These are phyloP conservation scores for Dichetophora obliterata DNA, from an alignment of 2,888 invertebrate genomes.

Conservation along the genomic window DNA sequence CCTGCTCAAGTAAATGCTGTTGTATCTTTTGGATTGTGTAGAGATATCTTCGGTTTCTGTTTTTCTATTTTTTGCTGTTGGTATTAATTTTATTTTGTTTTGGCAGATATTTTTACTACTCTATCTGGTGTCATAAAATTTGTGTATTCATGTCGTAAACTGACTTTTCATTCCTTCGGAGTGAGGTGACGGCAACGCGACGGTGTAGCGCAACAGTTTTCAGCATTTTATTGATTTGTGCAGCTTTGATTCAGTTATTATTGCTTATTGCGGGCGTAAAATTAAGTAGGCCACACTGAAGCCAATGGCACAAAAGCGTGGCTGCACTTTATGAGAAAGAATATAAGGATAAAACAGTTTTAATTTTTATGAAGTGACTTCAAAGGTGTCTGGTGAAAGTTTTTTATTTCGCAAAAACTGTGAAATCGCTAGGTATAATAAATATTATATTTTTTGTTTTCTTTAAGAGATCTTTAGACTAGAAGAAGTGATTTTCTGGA, in stretches of 20 bases:
- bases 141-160: slow-evolving; percentile 11
- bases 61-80: not conserved
- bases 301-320: too few species aligned
- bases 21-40: not conserved
- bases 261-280: not conserved
- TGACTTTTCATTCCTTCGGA: not conserved
- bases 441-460: too few species aligned
- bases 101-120: slow-evolving; percentile 2
- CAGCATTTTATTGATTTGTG: not conserved
- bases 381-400: too few species aligned
- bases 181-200: not conserved
- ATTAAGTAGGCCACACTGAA: too few species aligned
- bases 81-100: not conserved
- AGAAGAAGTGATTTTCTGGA: too few species aligned
- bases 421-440: too few species aligned
- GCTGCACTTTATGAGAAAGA: too few species aligned
- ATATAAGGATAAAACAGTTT: too few species aligned
- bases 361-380: too few species aligned
- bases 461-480: too few species aligned
- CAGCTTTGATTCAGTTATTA: not conserved
- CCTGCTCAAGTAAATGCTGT: too few species aligned
- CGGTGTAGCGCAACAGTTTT: not conserved
- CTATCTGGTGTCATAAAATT: slow-evolving; percentile 11
- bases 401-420: too few species aligned
- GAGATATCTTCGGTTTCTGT: slow-evolving; percentile 12